Evolutionary conservation across 2,113 vertebrate genomes (phyloP), one percentile per base, ranked within the genome.

Genomic region (Oenanthe oenanthe): DNA sequence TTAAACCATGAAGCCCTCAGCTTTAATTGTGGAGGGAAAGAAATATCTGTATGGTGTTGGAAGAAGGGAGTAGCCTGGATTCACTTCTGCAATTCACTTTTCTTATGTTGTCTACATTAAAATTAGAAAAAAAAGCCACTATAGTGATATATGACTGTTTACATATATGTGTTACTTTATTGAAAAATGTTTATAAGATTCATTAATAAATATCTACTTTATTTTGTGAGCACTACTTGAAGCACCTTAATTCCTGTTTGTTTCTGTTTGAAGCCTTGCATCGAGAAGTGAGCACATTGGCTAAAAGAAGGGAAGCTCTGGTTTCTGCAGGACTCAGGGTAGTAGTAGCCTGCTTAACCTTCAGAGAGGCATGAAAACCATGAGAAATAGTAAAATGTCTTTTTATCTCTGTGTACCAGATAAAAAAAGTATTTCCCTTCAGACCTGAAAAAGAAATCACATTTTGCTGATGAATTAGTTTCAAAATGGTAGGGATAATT

Each of bases 101-200:
- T 42, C 22, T 54, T 47, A 18, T 21, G 7, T 60, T 73, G 8
- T 42, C 13, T 68, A 4, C 15, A 78, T 29, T 85, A 58, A 81
- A 80, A 72, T 31, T 15, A 6, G 18, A 17, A 48, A 28, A 25
- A 12, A 2, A 0, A 0, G 1, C 36, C 25, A 18, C 17, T 18
- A 4, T 11, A 47, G 13, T 20, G 5, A 1, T 42, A n/a, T 47
- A 26, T 7, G 19, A 34, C 29, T 67, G 13, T 48, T 34, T 67
- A n/a, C 20, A 13, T 2, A 20, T 40, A 10, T 2, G 6, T 56
- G 34, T 85, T 90, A 40, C 4, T 45, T 25, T 54, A 22, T 7
- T 24, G n/a, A 68, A 75, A 75, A 84, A 42, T 26, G 0, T 75
- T 93, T 76, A 4, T 63, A 42, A 68, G 36, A 48, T 50, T 54